Evolutionary conservation across 1,140 invertebrate species (phyloP), one percentile per base, ranked within the genome.

Genomic region (Caenorhabditis brenneri): DNA sequence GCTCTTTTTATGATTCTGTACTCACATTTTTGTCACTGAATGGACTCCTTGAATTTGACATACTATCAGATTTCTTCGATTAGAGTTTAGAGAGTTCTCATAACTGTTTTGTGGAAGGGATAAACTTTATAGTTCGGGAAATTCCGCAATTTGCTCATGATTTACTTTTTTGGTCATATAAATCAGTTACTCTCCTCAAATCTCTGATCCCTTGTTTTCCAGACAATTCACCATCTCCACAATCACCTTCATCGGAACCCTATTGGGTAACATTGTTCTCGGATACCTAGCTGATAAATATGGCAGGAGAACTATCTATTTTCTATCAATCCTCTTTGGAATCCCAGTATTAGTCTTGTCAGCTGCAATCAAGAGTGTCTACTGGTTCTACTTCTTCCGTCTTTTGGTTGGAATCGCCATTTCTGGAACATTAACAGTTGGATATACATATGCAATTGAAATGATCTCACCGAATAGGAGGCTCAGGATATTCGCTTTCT

Each of bases 381-480:
- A 9, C 16, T 39, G 6, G 16, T 74, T 74, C n/a, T 74, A 74
- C 15, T n/a, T 74, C 10, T 74, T 74, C 15, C 65, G 65, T 42
- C 3, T 42, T 24, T 15, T 74, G 29, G 24, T 74, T n/a, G 65
- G 65, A 74, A 42, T 74, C 10, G 27, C 65, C 1, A 31, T 74
- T 19, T n/a, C 65, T 42, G 65, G 65, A 42, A 74, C 65, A 12
- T 42, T 74, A 4, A 74, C 65, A 7, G 65, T 74, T 27, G 65
- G 65, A 46, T 74, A 31, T 16, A 74, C 65, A 9, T 74, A 74
- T 74, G 65, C 65, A 3, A 74, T 31, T 33, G 65, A 74, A 19
- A 74, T 74, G 65, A 74, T 74, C 1, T 74, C 65, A 0, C 36
- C 65, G 39, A n/a, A n/a, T n/a, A n/a, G n/a, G n/a, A n/a, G n/a